Percentiles rank a stretch among this genome's conserved stretches.
These are phyloP conservation scores for Alentia gelatinosa DNA, from an alignment of 2,888 invertebrate genomes.

Conservation along the genomic window DNA sequence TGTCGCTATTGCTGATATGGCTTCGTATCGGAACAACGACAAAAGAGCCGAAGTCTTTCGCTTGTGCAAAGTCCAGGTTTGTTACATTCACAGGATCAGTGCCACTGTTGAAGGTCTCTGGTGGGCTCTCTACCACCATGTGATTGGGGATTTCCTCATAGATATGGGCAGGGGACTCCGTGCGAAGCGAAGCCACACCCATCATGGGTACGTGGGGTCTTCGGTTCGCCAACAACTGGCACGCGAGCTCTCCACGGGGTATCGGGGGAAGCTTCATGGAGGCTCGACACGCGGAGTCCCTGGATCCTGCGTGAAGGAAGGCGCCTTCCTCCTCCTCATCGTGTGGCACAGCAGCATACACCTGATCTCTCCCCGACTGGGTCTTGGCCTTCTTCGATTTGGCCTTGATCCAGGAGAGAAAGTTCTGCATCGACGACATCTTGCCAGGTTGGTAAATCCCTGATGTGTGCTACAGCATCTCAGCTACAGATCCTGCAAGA, in stretches of 20 bases:
- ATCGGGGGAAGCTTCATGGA: constrained; percentile 55
- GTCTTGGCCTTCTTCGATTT: constrained; percentile 8
- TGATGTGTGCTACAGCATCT: not conserved
- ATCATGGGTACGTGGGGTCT: not conserved
- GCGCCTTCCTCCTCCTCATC: not conserved
- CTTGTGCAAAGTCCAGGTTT: constrained; percentile 37
- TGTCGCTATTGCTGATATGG: not conserved
- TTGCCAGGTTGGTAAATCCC: not conserved
- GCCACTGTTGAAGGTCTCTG: no score
- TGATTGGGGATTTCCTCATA: constrained; percentile 50
- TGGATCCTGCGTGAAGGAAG: not conserved
- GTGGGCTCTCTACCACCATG: not conserved
- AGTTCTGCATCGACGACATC: constrained; percentile 48
- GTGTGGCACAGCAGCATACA: not conserved
- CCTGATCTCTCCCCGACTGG: not conserved
- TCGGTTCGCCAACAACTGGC: not conserved
- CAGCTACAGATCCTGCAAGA: not conserved
- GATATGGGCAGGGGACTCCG: constrained; percentile 45
- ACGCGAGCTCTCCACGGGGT: not conserved
- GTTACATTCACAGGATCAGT: not conserved
- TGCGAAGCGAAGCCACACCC: not conserved
- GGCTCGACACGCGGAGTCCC: constrained; percentile 4
- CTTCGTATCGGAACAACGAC: constrained; percentile 2
- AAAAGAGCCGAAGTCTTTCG: constrained; percentile 6
- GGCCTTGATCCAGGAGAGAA: constrained; percentile 47